phyloP scores from a whole-genome alignment of 2,888 invertebrate species.

The Caenorhabditis sp. region DNA sequence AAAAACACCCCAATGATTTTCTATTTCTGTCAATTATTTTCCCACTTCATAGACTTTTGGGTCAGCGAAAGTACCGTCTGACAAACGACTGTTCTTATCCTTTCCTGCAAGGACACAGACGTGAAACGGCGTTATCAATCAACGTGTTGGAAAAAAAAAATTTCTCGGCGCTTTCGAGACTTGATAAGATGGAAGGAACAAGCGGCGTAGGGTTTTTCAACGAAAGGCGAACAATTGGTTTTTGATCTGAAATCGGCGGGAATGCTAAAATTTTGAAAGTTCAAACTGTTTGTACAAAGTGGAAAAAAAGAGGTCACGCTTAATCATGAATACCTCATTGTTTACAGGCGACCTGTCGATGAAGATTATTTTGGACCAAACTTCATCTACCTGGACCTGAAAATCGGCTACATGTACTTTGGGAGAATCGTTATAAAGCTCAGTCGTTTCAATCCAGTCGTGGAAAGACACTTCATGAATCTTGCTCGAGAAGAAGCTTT shows the following conservation, averaged over 20 bases:
- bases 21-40: too few species aligned
- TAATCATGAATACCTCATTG: too few species aligned
- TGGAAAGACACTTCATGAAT: slow-evolving; percentile 13
- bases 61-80: slow-evolving; percentile 9
- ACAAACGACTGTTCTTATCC: slow-evolving; percentile 7
- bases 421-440: slow-evolving; percentile 35
- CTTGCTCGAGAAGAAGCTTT: neutral
- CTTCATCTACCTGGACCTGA: slow-evolving; percentile 44
- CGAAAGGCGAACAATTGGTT: neutral
- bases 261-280: too few species aligned
- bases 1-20: too few species aligned
- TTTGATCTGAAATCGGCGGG: neutral
- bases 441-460: neutral
- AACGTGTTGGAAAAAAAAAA: neutral
- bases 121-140: neutral
- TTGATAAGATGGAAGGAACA: neutral
- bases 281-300: too few species aligned
- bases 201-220: slow-evolving; percentile 2
- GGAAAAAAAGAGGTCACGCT: too few species aligned
- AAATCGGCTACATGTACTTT: neutral
- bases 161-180: neutral
- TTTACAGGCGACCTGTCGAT: slow-evolving; percentile 10
- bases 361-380: slow-evolving; percentile 15
- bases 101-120: neutral
- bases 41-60: neutral